Evolutionary conservation across 2,797 vertebrate species (phyloP).

Genomic region (Tarsius wallacei): DNA sequence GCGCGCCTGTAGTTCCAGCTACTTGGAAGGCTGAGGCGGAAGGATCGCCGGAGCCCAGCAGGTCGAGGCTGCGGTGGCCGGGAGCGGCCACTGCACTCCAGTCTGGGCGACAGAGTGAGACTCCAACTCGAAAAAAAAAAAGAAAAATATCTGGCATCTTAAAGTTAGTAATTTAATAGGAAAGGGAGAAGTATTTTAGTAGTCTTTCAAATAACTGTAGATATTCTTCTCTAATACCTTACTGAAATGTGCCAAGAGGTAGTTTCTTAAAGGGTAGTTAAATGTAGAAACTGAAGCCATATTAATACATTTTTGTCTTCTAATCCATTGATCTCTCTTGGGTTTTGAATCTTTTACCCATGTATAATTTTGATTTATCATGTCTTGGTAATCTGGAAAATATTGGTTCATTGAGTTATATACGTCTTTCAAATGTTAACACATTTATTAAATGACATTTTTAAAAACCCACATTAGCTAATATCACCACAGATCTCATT

Average conservation of each 20-base stretch:
- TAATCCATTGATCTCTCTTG: background rate
- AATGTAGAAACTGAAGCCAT: background rate
- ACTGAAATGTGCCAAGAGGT: background rate
- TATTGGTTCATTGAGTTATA: constrained; percentile 1
- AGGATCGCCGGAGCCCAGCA: too few species aligned
- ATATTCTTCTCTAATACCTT: background rate
- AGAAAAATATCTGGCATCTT: too few species aligned
- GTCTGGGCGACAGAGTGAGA: too few species aligned
- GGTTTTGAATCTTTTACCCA: background rate
- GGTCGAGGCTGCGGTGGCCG: too few species aligned
- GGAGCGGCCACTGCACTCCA: too few species aligned
- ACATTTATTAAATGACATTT: background rate
- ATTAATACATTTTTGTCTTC: background rate
- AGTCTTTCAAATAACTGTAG: background rate
- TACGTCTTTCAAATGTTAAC: background rate
- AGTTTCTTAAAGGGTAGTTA: background rate
- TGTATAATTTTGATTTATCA: background rate
- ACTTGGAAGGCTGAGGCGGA: too few species aligned
- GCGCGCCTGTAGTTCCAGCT: too few species aligned
- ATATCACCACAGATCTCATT: background rate
- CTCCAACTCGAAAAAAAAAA: too few species aligned
- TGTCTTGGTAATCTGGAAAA: background rate
- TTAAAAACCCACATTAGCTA: background rate
- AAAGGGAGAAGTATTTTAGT: background rate
- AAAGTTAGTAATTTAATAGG: too few species aligned